Conservation (phyloP, 2,888 invertebrate species). For the Venustoraphidia nigricollis region DNA sequence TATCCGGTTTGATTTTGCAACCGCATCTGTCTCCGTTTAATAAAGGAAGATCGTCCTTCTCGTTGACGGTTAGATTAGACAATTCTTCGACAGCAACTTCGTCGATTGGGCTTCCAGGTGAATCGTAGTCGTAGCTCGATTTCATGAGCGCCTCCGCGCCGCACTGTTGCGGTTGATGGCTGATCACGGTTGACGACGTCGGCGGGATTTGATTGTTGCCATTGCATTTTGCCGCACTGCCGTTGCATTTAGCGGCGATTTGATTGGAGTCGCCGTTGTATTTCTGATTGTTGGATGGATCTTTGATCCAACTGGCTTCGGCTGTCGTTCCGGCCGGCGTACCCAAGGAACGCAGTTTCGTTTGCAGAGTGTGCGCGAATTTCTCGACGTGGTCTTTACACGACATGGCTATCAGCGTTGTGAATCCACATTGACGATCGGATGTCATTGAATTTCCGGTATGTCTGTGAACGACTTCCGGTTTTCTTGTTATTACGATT, state of each 20-base stretch:
- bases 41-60: slow-evolving; percentile 17
- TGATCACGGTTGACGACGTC: slow-evolving; percentile 23
- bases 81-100: slow-evolving; percentile 37
- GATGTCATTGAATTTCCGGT: slow-evolving; percentile 1
- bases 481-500: too few species aligned
- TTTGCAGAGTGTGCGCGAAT: slow-evolving; percentile 62
- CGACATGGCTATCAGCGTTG: slow-evolving; percentile 58
- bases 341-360: slow-evolving; percentile 55
- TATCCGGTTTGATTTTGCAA: slow-evolving; percentile 31
- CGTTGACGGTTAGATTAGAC: slow-evolving; percentile 24
- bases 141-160: slow-evolving; percentile 23
- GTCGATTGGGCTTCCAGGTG: slow-evolving; percentile 55
- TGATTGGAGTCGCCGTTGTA: slow-evolving; percentile 2
- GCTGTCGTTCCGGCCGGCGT: slow-evolving; percentile 14
- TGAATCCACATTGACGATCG: slow-evolving; percentile 39
- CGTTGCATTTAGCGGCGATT: too few species aligned
- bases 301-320: slow-evolving; percentile 15
- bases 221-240: slow-evolving; percentile 9
- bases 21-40: slow-evolving; percentile 19
- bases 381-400: slow-evolving; percentile 68
- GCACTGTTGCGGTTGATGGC: slow-evolving; percentile 32
- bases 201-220: slow-evolving; percentile 19
- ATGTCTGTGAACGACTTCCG: not conserved
- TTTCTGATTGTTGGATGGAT: not conserved
- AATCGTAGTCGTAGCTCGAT: slow-evolving; percentile 45